A percentile compares a stretch with the other conserved stretches of the same genome.
Conservation (phyloP, 2,888 invertebrate genomes). For the Anticlea derivata region DNA sequence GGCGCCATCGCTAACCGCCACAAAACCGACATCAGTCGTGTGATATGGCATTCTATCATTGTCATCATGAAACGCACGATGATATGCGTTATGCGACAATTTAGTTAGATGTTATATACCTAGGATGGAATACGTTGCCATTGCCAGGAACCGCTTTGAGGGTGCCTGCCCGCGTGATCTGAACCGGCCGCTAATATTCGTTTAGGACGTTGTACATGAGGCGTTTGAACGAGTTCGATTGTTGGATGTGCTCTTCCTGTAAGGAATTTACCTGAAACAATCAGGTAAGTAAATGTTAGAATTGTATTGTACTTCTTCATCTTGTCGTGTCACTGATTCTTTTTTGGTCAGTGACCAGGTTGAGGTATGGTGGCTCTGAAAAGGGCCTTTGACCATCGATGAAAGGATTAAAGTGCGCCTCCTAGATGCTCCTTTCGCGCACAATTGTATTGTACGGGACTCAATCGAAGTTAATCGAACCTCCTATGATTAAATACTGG, state of each 20-base stretch:
- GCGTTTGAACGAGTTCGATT: conserved; percentile 96
- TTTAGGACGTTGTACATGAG: conserved; percentile 96
- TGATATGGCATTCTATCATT: conserved; percentile 17
- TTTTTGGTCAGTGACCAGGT: too few species aligned
- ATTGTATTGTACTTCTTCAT: too few species aligned
- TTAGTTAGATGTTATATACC: conserved; percentile 12
- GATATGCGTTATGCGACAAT: conserved; percentile 28
- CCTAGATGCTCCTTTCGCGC: too few species aligned
- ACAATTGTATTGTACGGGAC: too few species aligned
- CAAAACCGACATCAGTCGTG: conserved; percentile 49
- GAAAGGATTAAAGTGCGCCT: too few species aligned
- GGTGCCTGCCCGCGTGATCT: conserved; percentile 25
- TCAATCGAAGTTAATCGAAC: too few species aligned
- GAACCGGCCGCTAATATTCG: conserved; percentile 76
- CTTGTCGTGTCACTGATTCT: too few species aligned
- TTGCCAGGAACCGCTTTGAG: conserved; percentile 38
- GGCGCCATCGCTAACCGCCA: conserved; percentile 59
- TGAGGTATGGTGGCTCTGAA: too few species aligned
- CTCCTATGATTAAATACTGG: too few species aligned
- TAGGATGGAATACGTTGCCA: conserved; percentile 37
- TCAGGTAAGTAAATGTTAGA: conserved; percentile 16
- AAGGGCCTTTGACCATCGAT: too few species aligned
- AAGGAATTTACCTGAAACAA: conserved; percentile 85
- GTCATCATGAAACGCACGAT: conserved; percentile 25
- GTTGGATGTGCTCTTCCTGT: conserved; percentile 92